Conservation (phyloP, 2,113 vertebrate species). For the Hassar affinis region DNA sequence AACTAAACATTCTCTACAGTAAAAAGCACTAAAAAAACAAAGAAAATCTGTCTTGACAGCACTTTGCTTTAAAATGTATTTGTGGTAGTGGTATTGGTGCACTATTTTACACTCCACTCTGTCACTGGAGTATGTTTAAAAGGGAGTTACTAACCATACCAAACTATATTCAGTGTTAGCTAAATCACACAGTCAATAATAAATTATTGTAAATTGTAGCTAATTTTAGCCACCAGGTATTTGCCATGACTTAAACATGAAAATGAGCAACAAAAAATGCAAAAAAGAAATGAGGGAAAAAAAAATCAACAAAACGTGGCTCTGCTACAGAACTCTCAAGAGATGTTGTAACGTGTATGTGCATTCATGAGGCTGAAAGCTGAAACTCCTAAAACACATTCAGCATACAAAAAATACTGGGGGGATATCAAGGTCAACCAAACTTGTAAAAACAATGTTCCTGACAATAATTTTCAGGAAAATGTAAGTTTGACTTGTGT, state of each 20-base stretch:
- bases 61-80: neutral
- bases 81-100: neutral
- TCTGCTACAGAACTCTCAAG: neutral
- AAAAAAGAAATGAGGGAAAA: neutral
- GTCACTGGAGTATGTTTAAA: neutral
- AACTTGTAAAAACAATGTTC: neutral
- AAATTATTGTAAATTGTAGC: neutral
- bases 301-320: no score
- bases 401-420: neutral
- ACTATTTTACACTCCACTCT: neutral
- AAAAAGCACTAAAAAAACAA: neutral
- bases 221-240: neutral
- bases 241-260: neutral
- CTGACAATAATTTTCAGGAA: no score
- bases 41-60: neutral
- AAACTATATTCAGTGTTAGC: neutral
- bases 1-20: no score
- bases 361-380: neutral
- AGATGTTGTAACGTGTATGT: neutral
- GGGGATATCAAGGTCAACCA: neutral
- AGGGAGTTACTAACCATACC: neutral
- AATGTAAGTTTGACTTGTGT: no score
- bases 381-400: neutral
- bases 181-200: neutral
- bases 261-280: neutral